These are phyloP conservation scores for Heptranchias perlo DNA, from an alignment of 2,113 vertebrate genomes.

Conservation along the genomic window DNA sequence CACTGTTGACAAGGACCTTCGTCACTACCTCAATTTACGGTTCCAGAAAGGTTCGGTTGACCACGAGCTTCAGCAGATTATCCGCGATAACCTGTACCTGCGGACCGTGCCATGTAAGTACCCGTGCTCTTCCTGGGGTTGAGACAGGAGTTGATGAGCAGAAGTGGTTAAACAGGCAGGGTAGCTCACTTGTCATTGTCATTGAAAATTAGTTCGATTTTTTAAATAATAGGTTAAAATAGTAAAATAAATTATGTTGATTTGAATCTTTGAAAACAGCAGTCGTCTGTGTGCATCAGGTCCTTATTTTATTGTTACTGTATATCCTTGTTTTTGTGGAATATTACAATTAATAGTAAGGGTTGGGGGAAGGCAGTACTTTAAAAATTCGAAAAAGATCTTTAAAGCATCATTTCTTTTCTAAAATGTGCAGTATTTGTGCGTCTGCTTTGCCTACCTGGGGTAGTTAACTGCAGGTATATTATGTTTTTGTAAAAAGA, in stretches of 20 bases:
- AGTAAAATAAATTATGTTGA: not conserved
- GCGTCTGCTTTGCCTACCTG: too few relatives aligned
- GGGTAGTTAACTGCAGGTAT: not conserved
- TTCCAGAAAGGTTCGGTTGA: slow-evolving; percentile 98
- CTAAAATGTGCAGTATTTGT: not conserved
- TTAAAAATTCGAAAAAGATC: not conserved
- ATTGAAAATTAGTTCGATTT: not conserved
- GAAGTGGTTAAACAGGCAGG: not conserved
- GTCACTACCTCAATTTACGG: slow-evolving; percentile 96
- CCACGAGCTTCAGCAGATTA: slow-evolving; percentile 97
- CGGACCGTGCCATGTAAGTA: slow-evolving; percentile 96
- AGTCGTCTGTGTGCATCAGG: not conserved
- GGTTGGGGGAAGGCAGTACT: not conserved
- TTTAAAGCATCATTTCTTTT: not conserved
- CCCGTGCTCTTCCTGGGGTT: too few relatives aligned
- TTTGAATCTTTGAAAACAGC: not conserved
- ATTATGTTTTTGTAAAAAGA: not conserved
- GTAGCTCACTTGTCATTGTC: not conserved
- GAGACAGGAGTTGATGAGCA: not conserved
- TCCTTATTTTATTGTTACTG: not conserved
- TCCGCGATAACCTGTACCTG: slow-evolving; percentile 98
- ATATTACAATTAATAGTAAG: not conserved
- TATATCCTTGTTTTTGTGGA: not conserved
- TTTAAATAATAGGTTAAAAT: not conserved
- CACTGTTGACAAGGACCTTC: slow-evolving; percentile 95